Evolutionary conservation across 2,113 vertebrate genomes (phyloP).

Genomic region (Pollimyrus isidori): DNA sequence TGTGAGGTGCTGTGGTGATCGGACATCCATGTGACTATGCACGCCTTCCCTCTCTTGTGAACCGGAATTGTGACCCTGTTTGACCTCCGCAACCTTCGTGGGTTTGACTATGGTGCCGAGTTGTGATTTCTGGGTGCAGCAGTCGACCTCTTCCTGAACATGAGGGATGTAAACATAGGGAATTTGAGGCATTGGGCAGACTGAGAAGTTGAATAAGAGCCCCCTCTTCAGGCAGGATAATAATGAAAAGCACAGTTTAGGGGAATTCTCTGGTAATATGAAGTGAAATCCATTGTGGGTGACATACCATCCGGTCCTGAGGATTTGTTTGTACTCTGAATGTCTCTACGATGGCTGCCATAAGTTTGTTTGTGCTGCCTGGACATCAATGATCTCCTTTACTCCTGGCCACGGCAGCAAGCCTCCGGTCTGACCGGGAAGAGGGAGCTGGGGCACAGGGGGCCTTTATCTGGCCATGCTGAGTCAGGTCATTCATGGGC

Average conservation of each 20-base stretch:
- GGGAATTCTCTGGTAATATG: not conserved
- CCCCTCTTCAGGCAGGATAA: not conserved
- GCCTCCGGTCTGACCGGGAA: not conserved
- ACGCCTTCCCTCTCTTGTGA: not conserved
- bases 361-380: not conserved
- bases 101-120: not conserved
- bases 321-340: not conserved
- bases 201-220: not conserved
- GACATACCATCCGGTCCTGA: not conserved
- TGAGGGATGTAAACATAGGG: not conserved
- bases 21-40: not conserved
- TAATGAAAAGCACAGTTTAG: not conserved
- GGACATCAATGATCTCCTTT: constrained; percentile 22
- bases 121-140: not conserved
- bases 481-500: constrained; percentile 16
- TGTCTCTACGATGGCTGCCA: not conserved
- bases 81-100: too few relatives aligned
- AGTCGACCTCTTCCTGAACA: not conserved
- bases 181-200: not conserved
- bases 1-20: not conserved
- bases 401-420: not conserved
- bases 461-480: constrained; percentile 14
- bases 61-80: not conserved
- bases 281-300: not conserved
- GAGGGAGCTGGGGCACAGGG: constrained; percentile 1